A percentile compares a stretch with the other conserved stretches of the same genome.
Conservation (phyloP, 2,797 vertebrate species). For the Platyrinchus mystaceus region DNA sequence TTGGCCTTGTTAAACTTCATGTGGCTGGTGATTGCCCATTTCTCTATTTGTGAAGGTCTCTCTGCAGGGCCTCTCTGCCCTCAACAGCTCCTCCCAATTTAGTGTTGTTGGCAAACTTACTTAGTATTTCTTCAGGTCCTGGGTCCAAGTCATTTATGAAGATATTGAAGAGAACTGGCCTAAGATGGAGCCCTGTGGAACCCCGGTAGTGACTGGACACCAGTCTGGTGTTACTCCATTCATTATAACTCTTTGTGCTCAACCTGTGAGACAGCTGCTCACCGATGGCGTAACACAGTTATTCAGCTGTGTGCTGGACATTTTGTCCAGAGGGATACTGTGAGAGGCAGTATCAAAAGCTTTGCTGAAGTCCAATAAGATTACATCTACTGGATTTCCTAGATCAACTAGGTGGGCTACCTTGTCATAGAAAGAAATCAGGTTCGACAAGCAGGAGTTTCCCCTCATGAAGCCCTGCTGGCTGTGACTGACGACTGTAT, state of each 20-base stretch:
- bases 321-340: background rate
- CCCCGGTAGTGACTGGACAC: background rate
- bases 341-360: background rate
- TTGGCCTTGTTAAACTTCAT: background rate
- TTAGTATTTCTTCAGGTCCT: background rate
- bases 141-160: background rate
- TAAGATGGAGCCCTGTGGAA: background rate
- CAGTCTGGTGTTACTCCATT: background rate
- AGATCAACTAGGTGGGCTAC: too few relatives aligned
- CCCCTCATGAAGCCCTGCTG: background rate
- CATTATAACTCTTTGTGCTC: background rate
- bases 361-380: background rate
- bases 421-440: background rate
- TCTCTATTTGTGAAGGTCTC: background rate
- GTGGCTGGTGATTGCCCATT: background rate
- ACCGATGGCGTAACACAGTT: background rate
- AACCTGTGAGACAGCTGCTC: background rate
- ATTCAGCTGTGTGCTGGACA: rapidly evolving
- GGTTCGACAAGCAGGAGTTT: background rate
- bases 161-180: background rate
- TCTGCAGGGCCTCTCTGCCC: background rate
- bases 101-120: background rate
- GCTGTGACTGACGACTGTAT: background rate
- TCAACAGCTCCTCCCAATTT: background rate
- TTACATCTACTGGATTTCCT: background rate